Evolutionary conservation across 2,113 vertebrate species (phyloP), one percentile per base, ranked within the genome.

Genomic region (Spilogale gracilis): DNA sequence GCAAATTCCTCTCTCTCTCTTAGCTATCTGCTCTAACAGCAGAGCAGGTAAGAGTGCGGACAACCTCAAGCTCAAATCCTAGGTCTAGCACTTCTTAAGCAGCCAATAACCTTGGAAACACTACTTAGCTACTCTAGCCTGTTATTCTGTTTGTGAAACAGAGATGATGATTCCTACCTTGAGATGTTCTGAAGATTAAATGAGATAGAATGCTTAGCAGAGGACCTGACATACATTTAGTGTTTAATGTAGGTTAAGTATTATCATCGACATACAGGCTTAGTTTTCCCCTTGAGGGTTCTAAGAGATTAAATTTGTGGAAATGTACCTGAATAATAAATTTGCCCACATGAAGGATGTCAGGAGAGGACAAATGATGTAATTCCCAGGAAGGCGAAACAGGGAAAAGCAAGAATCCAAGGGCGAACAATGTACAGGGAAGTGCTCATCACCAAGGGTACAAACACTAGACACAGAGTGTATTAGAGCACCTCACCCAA

Each of bases 231-330:
- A 84, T 6, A 91, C 4, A 45, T 17, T 65, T 86, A 80, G 23
- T 11, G 7, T 69, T 84, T 48, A 96, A 79, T 79, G 54, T 93
- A 21, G 32, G 48, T 43, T 61, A 80, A 79, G 3, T 23, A 82
- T 65, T 73, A 76, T 27, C 38, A 58, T 1, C 48, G n/a, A 56
- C 60, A 86, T 32, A 61, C 17, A n/a, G 58, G 48, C 32, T n/a
- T 61, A 18, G 2, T 63, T 81, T 65, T 48, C 58, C 23, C 61
- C 81, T 60, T 83, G 48, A 27, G 45, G 78, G 76, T 58, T 67
- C 65, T 50, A 78, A 89, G 63, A 81, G 73, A 38, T 78, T 84
- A 61, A 65, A 80, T 48, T 58, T 90, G 38, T 88, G 30, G 48
- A 83, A 79, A 78, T 13, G 20, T 27, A 80, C 45, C 25, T 25